phyloP scores from a whole-genome alignment of 2,113 vertebrate species.

The Dipodomys ordii region DNA sequence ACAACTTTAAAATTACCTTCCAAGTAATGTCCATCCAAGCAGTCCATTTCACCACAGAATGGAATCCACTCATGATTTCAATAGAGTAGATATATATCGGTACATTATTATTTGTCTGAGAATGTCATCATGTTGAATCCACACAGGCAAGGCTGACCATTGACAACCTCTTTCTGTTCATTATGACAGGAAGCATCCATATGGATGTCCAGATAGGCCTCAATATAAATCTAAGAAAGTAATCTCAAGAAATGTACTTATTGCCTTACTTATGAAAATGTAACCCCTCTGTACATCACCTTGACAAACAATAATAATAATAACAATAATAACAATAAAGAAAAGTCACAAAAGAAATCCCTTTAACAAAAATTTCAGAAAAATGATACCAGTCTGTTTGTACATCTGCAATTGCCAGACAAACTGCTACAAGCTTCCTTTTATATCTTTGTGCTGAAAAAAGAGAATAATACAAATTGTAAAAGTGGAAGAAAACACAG shows the following conservation, averaged over 20 bases:
- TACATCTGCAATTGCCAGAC: not conserved
- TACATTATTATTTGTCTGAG: not conserved
- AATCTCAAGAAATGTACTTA: no score
- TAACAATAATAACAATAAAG: no score
- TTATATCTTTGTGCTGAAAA: not conserved
- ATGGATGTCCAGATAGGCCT: not conserved
- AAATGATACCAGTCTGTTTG: not conserved
- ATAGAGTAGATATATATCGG: not conserved
- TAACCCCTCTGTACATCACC: no score
- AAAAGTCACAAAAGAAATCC: not conserved
- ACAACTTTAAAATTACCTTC: not conserved
- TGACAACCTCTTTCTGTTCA: not conserved
- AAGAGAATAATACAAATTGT: not conserved
- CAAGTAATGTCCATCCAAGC: not conserved
- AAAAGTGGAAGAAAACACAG: not conserved
- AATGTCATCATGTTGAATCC: not conserved
- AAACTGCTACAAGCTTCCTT: not conserved
- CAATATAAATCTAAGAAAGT: not conserved
- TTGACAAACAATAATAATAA: no score
- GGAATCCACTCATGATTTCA: not conserved
- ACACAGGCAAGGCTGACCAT: fast-evolving
- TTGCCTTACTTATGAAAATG: no score
- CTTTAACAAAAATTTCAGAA: not conserved
- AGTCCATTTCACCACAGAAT: not conserved
- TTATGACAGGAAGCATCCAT: not conserved